phyloP scores from a whole-genome alignment of 2,797 vertebrate genomes.

The Peromyscus aztecus region DNA sequence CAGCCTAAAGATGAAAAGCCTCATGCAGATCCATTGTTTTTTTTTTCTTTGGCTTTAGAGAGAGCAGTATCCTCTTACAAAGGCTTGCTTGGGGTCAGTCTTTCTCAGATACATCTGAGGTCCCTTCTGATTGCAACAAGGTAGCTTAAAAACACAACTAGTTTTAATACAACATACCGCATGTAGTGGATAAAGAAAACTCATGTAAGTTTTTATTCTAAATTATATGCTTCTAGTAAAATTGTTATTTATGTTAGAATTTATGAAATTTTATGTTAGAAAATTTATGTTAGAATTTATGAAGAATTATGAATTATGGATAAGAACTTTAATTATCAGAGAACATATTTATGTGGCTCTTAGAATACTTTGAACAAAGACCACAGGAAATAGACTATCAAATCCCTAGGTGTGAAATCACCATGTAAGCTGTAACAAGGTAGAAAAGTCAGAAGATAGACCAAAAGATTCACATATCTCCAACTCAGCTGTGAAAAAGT shows the following conservation, averaged over 20 bases:
- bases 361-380: slow-evolving; percentile 8
- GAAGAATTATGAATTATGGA: slow-evolving; percentile 18
- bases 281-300: background rate
- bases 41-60: slow-evolving; percentile 38
- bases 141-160: background rate
- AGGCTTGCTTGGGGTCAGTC: background rate
- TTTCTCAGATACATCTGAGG: slow-evolving; percentile 28
- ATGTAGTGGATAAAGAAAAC: background rate
- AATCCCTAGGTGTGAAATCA: slow-evolving; percentile 9
- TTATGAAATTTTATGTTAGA: no score
- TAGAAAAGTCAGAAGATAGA: slow-evolving; percentile 47
- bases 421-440: slow-evolving; percentile 6
- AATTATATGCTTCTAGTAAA: slow-evolving; percentile 18
- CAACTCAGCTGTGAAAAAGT: background rate
- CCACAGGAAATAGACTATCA: slow-evolving; percentile 28
- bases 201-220: slow-evolving; percentile 47
- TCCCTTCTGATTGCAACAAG: background rate
- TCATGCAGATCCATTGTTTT: background rate
- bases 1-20: background rate
- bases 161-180: slow-evolving; percentile 10
- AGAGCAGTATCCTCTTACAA: background rate
- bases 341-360: slow-evolving; percentile 41
- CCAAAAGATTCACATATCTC: slow-evolving; percentile 23
- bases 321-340: slow-evolving; percentile 33
- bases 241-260: background rate